A percentile compares a stretch with the other conserved stretches of the same genome.
Conservation (phyloP, 2,113 vertebrate species). For the Oncorhynchus keta region DNA sequence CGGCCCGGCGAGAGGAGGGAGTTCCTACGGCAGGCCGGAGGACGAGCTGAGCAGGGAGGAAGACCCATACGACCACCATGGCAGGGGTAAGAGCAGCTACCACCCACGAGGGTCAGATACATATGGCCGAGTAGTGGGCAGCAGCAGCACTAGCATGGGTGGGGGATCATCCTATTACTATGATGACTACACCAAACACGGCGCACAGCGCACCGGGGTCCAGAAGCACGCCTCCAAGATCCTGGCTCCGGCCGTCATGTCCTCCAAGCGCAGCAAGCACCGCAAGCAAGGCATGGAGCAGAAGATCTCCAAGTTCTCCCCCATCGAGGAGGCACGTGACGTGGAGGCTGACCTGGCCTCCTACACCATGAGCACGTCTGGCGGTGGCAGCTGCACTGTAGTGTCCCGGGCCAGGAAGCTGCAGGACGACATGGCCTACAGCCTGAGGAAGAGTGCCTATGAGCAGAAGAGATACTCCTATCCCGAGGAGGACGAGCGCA, state of each 20-base stretch:
- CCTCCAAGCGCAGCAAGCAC: conserved; percentile 96
- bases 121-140: conserved; percentile 77
- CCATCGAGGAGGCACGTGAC: conserved; percentile 96
- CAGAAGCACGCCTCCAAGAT: conserved; percentile 89
- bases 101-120: conserved; percentile 61
- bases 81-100: conserved; percentile 87
- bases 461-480: conserved; percentile 83
- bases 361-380: conserved; percentile 71
- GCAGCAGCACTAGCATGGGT: conserved; percentile 74
- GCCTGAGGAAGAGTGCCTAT: conserved; percentile 87
- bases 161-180: conserved; percentile 86
- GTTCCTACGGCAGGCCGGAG: conserved; percentile 87
- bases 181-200: conserved; percentile 80
- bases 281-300: conserved; percentile 95
- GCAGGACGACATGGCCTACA: conserved; percentile 91
- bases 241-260: conserved; percentile 87
- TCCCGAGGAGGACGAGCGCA: conserved; percentile 72
- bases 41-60: conserved; percentile 89
- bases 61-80: conserved; percentile 90
- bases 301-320: conserved; percentile 98
- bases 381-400: conserved; percentile 57
- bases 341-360: conserved; percentile 93
- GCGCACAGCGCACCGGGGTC: conserved; percentile 70
- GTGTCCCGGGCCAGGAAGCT: conserved; percentile 83
- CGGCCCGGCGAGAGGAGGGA: conserved; percentile 72